These are phyloP conservation scores for Napeogenes sylphis DNA, from an alignment of 2,888 invertebrate genomes.

Conservation along the genomic window DNA sequence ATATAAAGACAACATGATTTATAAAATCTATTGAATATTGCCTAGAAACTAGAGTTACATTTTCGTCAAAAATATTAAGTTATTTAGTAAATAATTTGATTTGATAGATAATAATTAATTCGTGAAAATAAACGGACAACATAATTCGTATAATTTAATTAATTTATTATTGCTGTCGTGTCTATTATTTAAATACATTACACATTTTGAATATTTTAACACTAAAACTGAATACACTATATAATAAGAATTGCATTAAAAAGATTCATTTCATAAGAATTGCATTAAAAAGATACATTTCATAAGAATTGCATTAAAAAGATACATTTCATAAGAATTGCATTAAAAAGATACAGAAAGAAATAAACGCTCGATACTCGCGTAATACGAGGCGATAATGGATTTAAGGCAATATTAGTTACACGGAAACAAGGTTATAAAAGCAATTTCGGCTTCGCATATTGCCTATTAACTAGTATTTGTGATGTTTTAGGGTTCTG, in stretches of 20 bases:
- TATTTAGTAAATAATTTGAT: no score
- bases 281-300: neutral
- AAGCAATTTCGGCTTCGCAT: constrained; percentile 75
- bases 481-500: constrained; percentile 33
- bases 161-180: constrained; percentile 9
- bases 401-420: constrained; percentile 68
- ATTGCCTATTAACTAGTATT: constrained; percentile 69
- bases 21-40: neutral
- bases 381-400: constrained; percentile 54
- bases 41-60: no score
- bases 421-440: constrained; percentile 69
- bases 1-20: neutral
- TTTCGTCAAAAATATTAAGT: no score
- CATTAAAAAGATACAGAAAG: constrained; percentile 19
- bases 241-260: neutral
- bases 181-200: no score
- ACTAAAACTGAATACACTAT: neutral
- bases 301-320: constrained; percentile 5
- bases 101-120: no score
- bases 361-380: constrained; percentile 26
- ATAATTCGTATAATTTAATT: neutral
- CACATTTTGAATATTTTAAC: neutral
- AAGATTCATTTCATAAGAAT: neutral
- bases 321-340: constrained; percentile 5
- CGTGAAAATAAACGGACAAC: no score